Percentiles rank a stretch among this genome's conserved stretches.
phyloP scores from a whole-genome alignment of 2,888 invertebrate species.

The Rhingia rostrata region DNA sequence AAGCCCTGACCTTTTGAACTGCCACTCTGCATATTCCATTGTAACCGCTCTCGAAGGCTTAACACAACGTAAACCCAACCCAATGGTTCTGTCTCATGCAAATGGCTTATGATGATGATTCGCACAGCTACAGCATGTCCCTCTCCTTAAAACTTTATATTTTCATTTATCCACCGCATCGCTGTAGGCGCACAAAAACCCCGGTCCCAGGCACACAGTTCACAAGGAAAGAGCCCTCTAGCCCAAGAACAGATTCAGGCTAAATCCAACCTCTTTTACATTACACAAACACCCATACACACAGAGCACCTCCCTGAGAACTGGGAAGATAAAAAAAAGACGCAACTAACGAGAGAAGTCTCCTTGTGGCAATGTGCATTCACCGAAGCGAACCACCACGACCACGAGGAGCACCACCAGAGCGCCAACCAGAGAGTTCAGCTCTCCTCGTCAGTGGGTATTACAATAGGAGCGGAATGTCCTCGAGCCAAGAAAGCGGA shows the following conservation, averaged over 20 bases:
- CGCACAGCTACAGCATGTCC: slow-evolving; percentile 39
- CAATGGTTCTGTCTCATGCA: slow-evolving; percentile 28
- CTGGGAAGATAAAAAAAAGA: slow-evolving; percentile 9
- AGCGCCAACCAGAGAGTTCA: slow-evolving; percentile 58
- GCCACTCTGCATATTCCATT: slow-evolving; percentile 22
- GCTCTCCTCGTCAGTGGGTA: slow-evolving; percentile 60
- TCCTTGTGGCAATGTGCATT: slow-evolving; percentile 60
- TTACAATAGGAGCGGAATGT: slow-evolving; percentile 71
- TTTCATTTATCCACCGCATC: slow-evolving; percentile 67
- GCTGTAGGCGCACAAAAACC: slow-evolving; percentile 54
- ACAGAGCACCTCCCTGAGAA: slow-evolving; percentile 34
- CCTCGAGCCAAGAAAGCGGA: slow-evolving; percentile 72
- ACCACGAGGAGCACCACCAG: slow-evolving; percentile 27
- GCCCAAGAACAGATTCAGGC: slow-evolving; percentile 59
- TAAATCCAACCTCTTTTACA: slow-evolving; percentile 66
- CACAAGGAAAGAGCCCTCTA: slow-evolving; percentile 54
- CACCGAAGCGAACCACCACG: neutral
- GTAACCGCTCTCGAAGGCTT: slow-evolving; percentile 47
- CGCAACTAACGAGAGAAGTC: slow-evolving; percentile 59
- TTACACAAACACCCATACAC: slow-evolving; percentile 10
- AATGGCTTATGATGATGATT: slow-evolving; percentile 53
- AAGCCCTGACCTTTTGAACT: slow-evolving; percentile 55
- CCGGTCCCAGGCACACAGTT: slow-evolving; percentile 60
- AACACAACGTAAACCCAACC: neutral
- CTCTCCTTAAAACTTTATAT: slow-evolving; percentile 52